Conservation (phyloP, 2,113 vertebrate genomes). For the Macquaria ambigua region DNA sequence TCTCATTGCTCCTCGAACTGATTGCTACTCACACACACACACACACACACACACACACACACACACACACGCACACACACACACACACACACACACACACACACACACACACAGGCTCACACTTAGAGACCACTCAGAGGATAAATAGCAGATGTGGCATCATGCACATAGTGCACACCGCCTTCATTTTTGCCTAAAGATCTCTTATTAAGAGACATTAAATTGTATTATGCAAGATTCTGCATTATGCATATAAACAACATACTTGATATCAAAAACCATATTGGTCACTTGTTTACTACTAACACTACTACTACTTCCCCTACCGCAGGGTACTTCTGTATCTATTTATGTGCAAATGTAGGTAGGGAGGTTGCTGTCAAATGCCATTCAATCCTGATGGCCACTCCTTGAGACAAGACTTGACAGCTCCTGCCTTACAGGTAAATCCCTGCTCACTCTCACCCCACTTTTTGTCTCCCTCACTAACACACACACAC, state of each 20-base stretch:
- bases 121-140: slow-evolving; percentile 33
- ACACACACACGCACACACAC: slow-evolving; percentile 34
- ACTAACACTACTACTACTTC: not conserved
- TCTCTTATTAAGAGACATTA: slow-evolving; percentile 6
- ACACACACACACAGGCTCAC: slow-evolving; percentile 35
- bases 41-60: slow-evolving; percentile 44
- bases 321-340: not conserved
- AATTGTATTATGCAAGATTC: slow-evolving; percentile 9
- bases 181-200: not conserved
- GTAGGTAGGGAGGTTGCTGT: not conserved
- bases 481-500: slow-evolving; percentile 24
- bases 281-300: not conserved
- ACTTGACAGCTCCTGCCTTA: slow-evolving; percentile 59
- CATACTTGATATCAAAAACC: not conserved
- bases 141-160: slow-evolving; percentile 45
- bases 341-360: slow-evolving; percentile 15
- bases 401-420: slow-evolving; percentile 46
- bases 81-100: slow-evolving; percentile 43
- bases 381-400: slow-evolving; percentile 44
- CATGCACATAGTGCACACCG: not conserved
- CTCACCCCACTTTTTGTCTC: slow-evolving; percentile 39
- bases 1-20: slow-evolving; percentile 50
- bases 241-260: not conserved
- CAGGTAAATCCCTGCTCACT: slow-evolving; percentile 50
- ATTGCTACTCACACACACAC: slow-evolving; percentile 49